Evolutionary conservation across 2,797 vertebrate species (phyloP).

Genomic region (Acipenser oxyrinchus): DNA sequence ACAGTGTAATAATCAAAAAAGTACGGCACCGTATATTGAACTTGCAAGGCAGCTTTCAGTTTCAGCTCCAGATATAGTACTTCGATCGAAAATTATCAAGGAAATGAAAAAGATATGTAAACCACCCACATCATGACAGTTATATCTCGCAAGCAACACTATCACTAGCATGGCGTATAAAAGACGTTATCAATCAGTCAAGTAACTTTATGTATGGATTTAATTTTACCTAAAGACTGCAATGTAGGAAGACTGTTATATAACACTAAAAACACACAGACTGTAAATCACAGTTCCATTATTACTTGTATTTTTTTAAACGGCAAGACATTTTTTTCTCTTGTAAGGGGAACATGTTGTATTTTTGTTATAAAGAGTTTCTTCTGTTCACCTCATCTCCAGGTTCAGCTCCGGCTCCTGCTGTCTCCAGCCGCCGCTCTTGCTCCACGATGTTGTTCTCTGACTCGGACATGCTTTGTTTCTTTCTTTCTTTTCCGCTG

Average conservation of each 20-base stretch:
- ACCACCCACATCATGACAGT: neutral
- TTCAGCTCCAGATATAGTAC: neutral
- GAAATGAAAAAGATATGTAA: neutral
- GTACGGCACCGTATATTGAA: neutral
- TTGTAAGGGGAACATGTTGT: conserved; percentile 8
- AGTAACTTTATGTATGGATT: no score
- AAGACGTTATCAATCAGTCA: no score
- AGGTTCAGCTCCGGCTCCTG: conserved; percentile 40
- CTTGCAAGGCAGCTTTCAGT: neutral
- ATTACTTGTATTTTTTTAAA: neutral
- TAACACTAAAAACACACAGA: neutral
- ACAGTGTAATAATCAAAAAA: neutral
- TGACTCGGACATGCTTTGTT: conserved; percentile 53
- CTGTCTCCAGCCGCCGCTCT: conserved; percentile 41
- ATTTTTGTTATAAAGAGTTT: neutral
- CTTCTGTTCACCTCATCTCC: conserved; percentile 51
- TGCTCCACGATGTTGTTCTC: conserved; percentile 51
- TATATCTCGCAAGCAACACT: neutral
- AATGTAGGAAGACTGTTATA: no score
- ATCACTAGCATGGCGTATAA: neutral
- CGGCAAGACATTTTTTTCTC: conserved; percentile 5
- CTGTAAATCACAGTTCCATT: neutral
- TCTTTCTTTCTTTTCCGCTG: neutral
- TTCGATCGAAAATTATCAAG: no score
- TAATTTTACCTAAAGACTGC: no score